Conservation (phyloP, 1,140 invertebrate genomes). For the Neoseiulus cucumeris region DNA sequence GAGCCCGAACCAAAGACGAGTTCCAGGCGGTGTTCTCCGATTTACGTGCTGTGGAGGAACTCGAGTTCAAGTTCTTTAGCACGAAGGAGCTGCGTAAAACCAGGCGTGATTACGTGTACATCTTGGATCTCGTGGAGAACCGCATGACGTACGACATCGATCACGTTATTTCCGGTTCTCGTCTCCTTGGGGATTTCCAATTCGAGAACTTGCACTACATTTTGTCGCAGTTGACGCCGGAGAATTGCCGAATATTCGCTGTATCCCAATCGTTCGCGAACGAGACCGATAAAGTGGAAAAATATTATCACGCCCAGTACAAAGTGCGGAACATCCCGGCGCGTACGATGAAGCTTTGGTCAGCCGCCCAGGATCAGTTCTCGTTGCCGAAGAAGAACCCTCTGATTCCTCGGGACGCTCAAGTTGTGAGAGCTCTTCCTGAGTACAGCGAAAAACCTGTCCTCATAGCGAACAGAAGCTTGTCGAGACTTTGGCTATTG, state of each 20-base stretch:
- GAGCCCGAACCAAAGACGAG: not conserved
- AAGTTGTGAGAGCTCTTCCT: not conserved
- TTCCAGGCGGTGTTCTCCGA: not conserved
- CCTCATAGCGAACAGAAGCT: not conserved
- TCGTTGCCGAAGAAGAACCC: not conserved
- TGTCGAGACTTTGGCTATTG: not conserved
- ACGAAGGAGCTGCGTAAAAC: not conserved
- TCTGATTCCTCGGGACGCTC: not conserved
- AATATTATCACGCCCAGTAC: not conserved
- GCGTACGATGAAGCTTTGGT: not conserved
- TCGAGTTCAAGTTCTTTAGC: conserved; percentile 6
- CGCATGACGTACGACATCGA: conserved; percentile 6
- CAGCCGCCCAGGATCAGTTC: not conserved
- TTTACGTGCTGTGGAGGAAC: not conserved
- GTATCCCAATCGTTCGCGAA: not conserved
- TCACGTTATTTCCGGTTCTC: not conserved
- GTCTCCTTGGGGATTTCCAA: not conserved
- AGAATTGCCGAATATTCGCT: not conserved
- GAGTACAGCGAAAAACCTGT: not conserved
- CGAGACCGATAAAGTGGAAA: not conserved
- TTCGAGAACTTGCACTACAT: not conserved
- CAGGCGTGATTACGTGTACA: not conserved
- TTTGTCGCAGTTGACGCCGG: not conserved
- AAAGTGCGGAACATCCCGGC: not conserved
- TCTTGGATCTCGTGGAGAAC: conserved; percentile 1